A percentile compares a stretch with the other conserved stretches of the same genome.
These are phyloP conservation scores for Rhopalosiphum padi DNA, from an alignment of 1,140 invertebrate genomes.

Conservation along the genomic window DNA sequence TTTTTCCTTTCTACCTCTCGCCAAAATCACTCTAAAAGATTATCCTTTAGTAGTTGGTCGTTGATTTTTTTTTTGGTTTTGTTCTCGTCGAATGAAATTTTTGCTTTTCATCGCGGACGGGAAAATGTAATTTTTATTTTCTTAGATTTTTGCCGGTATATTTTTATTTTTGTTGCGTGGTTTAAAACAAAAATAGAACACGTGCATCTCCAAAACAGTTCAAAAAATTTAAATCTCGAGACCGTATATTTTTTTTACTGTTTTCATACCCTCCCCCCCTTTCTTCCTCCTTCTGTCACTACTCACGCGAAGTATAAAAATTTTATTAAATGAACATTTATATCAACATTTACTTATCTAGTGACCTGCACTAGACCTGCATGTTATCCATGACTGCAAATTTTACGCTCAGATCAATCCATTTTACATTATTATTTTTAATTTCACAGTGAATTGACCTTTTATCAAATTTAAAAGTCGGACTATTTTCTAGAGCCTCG, in stretches of 20 bases:
- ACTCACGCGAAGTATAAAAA: background rate
- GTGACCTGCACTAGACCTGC: no score
- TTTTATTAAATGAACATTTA: background rate
- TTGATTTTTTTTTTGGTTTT: background rate
- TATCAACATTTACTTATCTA: no score
- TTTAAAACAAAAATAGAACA: background rate
- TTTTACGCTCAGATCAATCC: background rate
- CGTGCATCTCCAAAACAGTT: background rate
- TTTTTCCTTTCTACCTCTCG: background rate
- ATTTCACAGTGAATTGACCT: background rate
- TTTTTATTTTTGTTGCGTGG: background rate
- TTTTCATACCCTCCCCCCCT: background rate
- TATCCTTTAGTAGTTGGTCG: background rate
- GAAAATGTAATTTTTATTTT: background rate
- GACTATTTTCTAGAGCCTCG: background rate
- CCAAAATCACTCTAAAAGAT: slow-evolving; percentile 22
- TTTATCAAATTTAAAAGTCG: background rate
- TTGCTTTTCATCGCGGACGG: background rate
- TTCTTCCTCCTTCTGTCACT: background rate
- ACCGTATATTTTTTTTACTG: background rate
- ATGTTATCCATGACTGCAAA: background rate
- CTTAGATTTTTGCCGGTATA: background rate
- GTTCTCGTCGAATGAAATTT: background rate
- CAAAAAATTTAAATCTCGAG: background rate
- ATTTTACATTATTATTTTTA: background rate